A percentile compares a stretch with the other conserved stretches of the same genome.
Evolutionary conservation across 2,888 invertebrate species (phyloP).

Genomic region (Sinelater perroti): DNA sequence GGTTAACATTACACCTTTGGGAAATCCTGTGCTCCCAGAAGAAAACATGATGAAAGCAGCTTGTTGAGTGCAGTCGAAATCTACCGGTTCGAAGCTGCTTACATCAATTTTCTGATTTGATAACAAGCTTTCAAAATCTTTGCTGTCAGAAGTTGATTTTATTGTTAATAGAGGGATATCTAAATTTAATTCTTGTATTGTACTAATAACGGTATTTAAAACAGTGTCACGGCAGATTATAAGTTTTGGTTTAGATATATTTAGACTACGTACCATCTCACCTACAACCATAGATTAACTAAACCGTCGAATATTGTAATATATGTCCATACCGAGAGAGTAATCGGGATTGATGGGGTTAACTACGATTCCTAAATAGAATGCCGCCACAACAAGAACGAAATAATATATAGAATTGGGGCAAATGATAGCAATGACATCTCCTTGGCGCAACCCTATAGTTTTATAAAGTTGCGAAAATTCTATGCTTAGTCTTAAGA

Average conservation of each 20-base stretch:
- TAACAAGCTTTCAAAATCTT: slow-evolving; percentile 2
- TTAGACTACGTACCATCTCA: slow-evolving; percentile 66
- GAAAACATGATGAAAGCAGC: slow-evolving; percentile 76
- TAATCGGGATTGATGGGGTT: slow-evolving; percentile 49
- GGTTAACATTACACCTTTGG: slow-evolving; percentile 79
- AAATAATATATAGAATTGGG: too few species aligned
- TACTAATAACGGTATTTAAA: background rate
- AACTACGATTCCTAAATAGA: slow-evolving; percentile 45
- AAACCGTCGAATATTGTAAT: background rate
- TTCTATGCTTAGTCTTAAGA: slow-evolving; percentile 43
- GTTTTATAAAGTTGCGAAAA: slow-evolving; percentile 38
- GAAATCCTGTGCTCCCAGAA: slow-evolving; percentile 81
- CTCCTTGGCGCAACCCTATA: background rate
- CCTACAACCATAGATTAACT: slow-evolving; percentile 58
- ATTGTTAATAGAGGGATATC: background rate
- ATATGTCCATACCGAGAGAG: slow-evolving; percentile 30
- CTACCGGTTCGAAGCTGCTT: slow-evolving; percentile 57
- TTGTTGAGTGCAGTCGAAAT: slow-evolving; percentile 64
- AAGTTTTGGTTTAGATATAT: background rate
- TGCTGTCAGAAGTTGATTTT: slow-evolving; percentile 46
- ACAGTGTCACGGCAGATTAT: background rate
- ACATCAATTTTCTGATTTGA: background rate
- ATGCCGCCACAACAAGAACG: slow-evolving; percentile 44
- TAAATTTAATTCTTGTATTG: background rate
- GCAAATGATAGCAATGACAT: background rate